These are phyloP conservation scores for Hypercompe scribonia DNA, from an alignment of 2,888 invertebrate genomes.

Conservation along the genomic window DNA sequence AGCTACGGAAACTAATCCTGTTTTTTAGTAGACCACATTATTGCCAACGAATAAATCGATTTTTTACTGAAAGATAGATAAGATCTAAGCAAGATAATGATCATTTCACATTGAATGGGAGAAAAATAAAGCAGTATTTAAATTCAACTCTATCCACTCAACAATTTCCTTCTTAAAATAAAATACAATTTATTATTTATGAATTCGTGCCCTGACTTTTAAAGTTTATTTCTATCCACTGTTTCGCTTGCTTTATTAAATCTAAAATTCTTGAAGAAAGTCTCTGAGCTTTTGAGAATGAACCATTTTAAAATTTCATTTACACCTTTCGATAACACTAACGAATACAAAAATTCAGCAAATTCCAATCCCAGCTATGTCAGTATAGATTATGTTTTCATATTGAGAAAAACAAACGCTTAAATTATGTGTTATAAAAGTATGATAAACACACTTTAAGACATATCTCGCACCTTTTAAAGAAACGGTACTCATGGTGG, in stretches of 20 bases:
- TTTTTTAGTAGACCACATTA: not conserved
- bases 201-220: not conserved
- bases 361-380: not conserved
- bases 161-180: not conserved
- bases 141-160: slow-evolving; percentile 1
- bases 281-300: not conserved
- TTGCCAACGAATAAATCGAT: not conserved
- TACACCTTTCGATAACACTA: not conserved
- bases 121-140: not conserved
- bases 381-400: no score
- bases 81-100: not conserved
- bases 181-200: not conserved
- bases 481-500: not conserved
- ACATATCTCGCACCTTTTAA: not conserved
- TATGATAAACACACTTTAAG: no score
- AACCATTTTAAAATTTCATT: not conserved
- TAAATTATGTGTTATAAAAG: no score
- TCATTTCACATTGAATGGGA: not conserved
- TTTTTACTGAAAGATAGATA: not conserved
- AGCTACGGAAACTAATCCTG: not conserved
- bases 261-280: not conserved
- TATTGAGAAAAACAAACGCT: no score
- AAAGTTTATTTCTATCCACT: not conserved
- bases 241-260: not conserved
- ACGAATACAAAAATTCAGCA: not conserved